Percentiles rank a stretch among this genome's conserved stretches.
These are phyloP conservation scores for Oryzias curvinotus DNA, from an alignment of 2,113 vertebrate species.

Conservation along the genomic window DNA sequence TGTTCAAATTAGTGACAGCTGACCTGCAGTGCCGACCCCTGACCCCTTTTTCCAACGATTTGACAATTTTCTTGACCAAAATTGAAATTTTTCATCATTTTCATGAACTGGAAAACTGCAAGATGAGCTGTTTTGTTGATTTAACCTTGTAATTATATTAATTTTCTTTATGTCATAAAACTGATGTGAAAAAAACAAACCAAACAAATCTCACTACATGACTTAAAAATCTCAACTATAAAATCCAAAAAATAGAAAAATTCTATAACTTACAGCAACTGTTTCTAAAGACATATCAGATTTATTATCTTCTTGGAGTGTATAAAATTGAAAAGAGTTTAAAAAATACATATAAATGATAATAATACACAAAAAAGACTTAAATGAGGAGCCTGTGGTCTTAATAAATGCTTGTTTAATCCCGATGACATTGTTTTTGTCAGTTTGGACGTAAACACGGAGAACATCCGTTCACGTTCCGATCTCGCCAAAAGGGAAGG, in stretches of 20 bases:
- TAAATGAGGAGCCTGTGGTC: too few species aligned
- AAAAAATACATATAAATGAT: background rate
- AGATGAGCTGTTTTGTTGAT: too few species aligned
- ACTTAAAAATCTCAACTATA: background rate
- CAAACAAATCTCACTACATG: background rate
- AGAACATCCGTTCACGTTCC: too few species aligned
- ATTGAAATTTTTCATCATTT: too few species aligned
- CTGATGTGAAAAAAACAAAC: background rate
- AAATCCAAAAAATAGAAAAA: background rate
- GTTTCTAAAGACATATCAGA: background rate
- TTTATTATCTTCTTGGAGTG: background rate
- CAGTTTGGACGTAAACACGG: too few species aligned
- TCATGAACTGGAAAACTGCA: too few species aligned
- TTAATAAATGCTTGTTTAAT: too few species aligned
- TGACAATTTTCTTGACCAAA: too few species aligned
- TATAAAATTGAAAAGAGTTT: background rate
- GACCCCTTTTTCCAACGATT: too few species aligned
- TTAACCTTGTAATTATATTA: background rate
- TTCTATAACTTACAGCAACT: background rate
- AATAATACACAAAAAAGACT: background rate
- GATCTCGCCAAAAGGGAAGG: background rate
- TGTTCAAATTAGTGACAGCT: too few species aligned
- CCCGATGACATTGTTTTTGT: too few species aligned
- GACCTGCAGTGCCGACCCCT: too few species aligned
- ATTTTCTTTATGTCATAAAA: background rate